Evolutionary conservation across 2,797 vertebrate genomes (phyloP).

Genomic region (Rhincodon typus): DNA sequence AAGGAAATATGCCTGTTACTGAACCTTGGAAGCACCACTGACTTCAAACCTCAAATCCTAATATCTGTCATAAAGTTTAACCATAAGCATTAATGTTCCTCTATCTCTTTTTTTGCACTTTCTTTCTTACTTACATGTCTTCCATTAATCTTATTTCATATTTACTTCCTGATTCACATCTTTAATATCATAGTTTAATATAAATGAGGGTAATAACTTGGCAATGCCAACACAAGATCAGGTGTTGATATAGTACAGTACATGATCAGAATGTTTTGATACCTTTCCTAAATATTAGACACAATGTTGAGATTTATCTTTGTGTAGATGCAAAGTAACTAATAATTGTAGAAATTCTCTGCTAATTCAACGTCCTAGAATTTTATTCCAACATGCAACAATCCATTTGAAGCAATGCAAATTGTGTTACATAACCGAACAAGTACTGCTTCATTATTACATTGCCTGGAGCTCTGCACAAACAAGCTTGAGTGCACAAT

Average conservation of each 20-base stretch:
- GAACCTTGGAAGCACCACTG: neutral
- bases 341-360: neutral
- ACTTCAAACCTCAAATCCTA: neutral
- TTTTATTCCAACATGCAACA: neutral
- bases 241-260: neutral
- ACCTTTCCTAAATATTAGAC: neutral
- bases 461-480: neutral
- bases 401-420: neutral
- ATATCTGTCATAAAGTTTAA: neutral
- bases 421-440: neutral
- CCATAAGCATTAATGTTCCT: neutral
- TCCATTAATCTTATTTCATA: neutral
- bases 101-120: neutral
- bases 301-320: neutral
- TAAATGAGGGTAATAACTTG: neutral
- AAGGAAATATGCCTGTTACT: neutral
- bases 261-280: neutral
- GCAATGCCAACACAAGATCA: neutral
- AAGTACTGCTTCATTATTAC: neutral
- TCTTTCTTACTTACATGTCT: neutral
- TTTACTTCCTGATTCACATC: neutral
- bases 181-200: neutral
- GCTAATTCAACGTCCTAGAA: neutral
- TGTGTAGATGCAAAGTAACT: neutral
- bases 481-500: neutral